Evolutionary conservation across 2,888 invertebrate species (phyloP).

Genomic region (Pomacea canaliculata): DNA sequence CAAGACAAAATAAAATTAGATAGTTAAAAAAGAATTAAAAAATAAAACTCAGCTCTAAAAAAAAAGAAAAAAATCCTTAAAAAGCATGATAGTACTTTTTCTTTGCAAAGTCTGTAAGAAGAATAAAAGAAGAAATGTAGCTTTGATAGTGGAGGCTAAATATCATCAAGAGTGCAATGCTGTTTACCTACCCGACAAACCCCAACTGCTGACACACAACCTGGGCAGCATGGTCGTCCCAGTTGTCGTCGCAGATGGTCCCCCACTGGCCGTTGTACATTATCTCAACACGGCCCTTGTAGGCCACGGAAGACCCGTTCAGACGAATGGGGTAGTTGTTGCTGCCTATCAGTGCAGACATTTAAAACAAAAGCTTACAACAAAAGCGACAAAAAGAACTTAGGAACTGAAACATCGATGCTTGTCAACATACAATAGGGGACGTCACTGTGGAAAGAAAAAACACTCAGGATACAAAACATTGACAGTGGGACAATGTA

Average conservation of each 20-base stretch:
- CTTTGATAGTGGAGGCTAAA: no score
- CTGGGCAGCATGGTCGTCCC: conserved; percentile 34
- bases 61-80: neutral
- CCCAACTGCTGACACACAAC: conserved; percentile 13
- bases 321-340: conserved; percentile 32
- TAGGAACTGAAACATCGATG: no score
- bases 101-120: neutral
- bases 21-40: neutral
- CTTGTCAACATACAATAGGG: no score
- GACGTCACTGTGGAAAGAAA: no score
- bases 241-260: conserved; percentile 50
- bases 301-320: conserved; percentile 40
- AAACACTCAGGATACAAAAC: no score
- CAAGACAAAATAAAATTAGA: neutral
- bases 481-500: no score
- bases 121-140: neutral
- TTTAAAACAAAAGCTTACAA: no score
- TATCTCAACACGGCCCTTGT: conserved; percentile 49
- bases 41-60: neutral
- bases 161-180: neutral
- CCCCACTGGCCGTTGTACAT: conserved; percentile 50
- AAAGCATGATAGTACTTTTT: neutral
- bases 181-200: neutral
- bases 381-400: no score
- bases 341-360: neutral